Percentiles rank a stretch among this genome's conserved stretches.
These are phyloP conservation scores for Corythoichthys intestinalis DNA, from an alignment of 2,113 vertebrate species.

Conservation along the genomic window DNA sequence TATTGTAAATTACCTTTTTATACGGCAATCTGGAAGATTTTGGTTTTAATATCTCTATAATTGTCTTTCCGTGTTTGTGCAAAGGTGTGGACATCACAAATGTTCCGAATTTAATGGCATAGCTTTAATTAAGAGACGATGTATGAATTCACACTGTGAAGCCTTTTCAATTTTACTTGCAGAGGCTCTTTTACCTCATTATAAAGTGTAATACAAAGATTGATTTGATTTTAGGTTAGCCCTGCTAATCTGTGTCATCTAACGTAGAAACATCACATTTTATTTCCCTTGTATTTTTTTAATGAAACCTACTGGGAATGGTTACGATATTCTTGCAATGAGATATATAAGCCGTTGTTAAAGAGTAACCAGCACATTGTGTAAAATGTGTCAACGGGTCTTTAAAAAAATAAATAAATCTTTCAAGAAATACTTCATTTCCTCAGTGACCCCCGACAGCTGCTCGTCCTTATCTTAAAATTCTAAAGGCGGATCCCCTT, in stretches of 20 bases:
- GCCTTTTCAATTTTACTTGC: slow-evolving; percentile 64
- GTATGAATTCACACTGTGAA: slow-evolving; percentile 86
- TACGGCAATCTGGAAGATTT: slow-evolving; percentile 57
- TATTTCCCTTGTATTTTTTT: neutral
- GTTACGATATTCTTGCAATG: neutral
- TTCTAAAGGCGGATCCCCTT: neutral
- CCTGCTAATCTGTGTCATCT: neutral
- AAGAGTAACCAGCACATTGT: neutral
- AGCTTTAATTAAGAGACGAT: slow-evolving; percentile 92
- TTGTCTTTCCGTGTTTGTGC: slow-evolving; percentile 25
- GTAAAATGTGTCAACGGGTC: neutral
- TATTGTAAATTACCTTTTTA: slow-evolving; percentile 71
- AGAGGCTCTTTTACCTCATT: slow-evolving; percentile 81
- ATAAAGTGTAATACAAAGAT: neutral
- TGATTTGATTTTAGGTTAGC: neutral
- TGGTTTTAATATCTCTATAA: slow-evolving; percentile 68
- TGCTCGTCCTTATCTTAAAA: slow-evolving; percentile 4
- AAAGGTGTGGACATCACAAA: slow-evolving; percentile 66
- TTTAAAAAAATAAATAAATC: neutral
- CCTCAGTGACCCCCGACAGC: neutral
- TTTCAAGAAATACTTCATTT: neutral
- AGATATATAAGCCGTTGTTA: neutral
- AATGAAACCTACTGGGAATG: neutral
- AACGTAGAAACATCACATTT: neutral
- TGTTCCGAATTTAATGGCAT: slow-evolving; percentile 70